Percentiles rank a stretch among this genome's conserved stretches.
Evolutionary conservation across 2,888 invertebrate genomes (phyloP).

Genomic region (Dendrolimus pini): DNA sequence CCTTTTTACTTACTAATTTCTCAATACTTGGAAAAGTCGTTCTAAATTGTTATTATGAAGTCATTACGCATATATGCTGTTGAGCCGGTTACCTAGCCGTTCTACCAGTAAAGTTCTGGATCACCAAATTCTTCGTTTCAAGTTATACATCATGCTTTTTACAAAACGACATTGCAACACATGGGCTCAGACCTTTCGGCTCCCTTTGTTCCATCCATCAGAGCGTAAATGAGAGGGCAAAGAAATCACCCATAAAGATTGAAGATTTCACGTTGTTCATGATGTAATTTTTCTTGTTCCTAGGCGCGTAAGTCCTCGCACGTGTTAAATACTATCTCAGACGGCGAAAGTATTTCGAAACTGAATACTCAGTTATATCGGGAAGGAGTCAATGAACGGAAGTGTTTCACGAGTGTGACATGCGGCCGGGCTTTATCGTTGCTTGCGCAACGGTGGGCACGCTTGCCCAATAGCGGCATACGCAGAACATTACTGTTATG

Average conservation of each 20-base stretch:
- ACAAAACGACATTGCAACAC: too few relatives aligned
- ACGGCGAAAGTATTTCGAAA: slow-evolving; percentile 61
- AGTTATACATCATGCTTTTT: too few relatives aligned
- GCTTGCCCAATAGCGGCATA: slow-evolving; percentile 57
- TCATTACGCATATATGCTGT: slow-evolving; percentile 56
- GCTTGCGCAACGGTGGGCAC: slow-evolving; percentile 58
- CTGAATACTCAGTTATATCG: slow-evolving; percentile 61
- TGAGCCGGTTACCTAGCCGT: slow-evolving; percentile 41
- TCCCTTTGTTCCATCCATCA: too few relatives aligned
- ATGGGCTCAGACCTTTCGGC: too few relatives aligned
- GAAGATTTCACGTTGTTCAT: slow-evolving; percentile 4
- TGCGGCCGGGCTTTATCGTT: slow-evolving; percentile 60
- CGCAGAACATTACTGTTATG: slow-evolving; percentile 33
- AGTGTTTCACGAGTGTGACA: slow-evolving; percentile 73
- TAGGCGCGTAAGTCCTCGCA: slow-evolving; percentile 28
- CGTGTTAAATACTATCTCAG: slow-evolving; percentile 34
- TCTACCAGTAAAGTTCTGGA: slow-evolving; percentile 55
- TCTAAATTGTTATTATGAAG: slow-evolving; percentile 71
- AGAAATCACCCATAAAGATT: slow-evolving; percentile 47
- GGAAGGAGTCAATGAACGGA: slow-evolving; percentile 76
- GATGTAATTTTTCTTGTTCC: slow-evolving; percentile 18
- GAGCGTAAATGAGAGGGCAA: slow-evolving; percentile 26
- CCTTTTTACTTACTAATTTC: slow-evolving; percentile 60
- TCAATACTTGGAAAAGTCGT: slow-evolving; percentile 64
- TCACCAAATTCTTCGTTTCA: slow-evolving; percentile 12